These are phyloP conservation scores for Myopa tessellatipennis DNA, from an alignment of 2,888 invertebrate species.

Conservation along the genomic window DNA sequence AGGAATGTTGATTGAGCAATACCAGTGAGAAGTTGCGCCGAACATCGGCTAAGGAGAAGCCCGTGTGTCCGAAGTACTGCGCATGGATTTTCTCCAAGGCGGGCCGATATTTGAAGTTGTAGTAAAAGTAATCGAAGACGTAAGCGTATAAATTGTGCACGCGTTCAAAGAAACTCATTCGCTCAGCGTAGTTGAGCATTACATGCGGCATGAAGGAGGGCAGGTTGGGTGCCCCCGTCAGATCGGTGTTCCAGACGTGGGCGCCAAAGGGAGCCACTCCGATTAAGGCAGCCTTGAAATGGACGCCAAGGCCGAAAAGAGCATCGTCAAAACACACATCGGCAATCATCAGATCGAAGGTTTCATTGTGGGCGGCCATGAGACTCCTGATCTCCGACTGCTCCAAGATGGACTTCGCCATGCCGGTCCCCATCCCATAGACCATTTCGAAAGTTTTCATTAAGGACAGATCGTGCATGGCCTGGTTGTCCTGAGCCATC, in stretches of 20 bases:
- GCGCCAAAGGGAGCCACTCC: conserved; percentile 51
- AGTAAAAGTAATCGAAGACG: conserved; percentile 45
- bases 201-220: conserved; percentile 53
- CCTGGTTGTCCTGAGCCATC: conserved; percentile 46
- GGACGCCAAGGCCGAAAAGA: conserved; percentile 52
- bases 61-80: conserved; percentile 49
- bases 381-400: conserved; percentile 49
- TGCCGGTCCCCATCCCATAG: conserved; percentile 41
- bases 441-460: conserved; percentile 24
- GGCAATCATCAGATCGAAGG: conserved; percentile 58
- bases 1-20: conserved; percentile 55
- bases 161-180: conserved; percentile 59
- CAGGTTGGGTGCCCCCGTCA: conserved; percentile 51
- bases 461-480: conserved; percentile 16
- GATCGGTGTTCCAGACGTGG: conserved; percentile 48
- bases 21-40: conserved; percentile 51
- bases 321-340: conserved; percentile 60
- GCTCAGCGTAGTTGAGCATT: conserved; percentile 50
- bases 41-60: conserved; percentile 43
- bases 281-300: conserved; percentile 49
- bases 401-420: conserved; percentile 45
- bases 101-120: conserved; percentile 51
- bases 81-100: conserved; percentile 48
- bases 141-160: conserved; percentile 52
- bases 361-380: conserved; percentile 51